Conservation (phyloP, 2,888 invertebrate genomes). For the Lobophora halterata region DNA sequence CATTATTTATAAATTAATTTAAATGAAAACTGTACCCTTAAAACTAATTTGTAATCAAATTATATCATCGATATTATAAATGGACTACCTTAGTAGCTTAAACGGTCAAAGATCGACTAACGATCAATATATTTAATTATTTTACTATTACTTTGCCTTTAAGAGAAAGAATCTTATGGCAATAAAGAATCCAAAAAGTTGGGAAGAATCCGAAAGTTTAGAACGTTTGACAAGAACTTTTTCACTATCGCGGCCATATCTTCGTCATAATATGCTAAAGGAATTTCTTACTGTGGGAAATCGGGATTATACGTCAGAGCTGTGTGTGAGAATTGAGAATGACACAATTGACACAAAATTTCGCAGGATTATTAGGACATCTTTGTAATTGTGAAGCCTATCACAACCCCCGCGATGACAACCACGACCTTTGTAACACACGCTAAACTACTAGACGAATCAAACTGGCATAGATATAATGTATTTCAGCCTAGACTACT, state of each 20-base stretch:
- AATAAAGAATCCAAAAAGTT: constrained; percentile 15
- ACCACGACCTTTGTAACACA: no score
- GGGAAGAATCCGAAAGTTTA: constrained; percentile 13
- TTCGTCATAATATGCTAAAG: constrained; percentile 15
- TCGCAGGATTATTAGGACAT: no score
- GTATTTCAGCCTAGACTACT: no score
- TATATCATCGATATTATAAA: constrained; percentile 3
- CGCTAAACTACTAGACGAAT: no score
- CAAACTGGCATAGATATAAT: no score
- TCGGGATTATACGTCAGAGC: neutral
- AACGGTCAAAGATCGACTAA: no score
- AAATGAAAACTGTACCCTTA: constrained; percentile 3
- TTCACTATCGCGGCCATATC: constrained; percentile 19
- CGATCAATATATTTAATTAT: neutral
- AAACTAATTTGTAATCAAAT: constrained; percentile 6
- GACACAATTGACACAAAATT: constrained; percentile 9
- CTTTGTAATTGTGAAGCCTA: no score
- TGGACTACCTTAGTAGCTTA: no score
- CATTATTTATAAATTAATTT: no score
- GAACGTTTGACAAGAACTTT: constrained; percentile 18
- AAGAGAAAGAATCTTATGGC: constrained; percentile 8
- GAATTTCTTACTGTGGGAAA: constrained; percentile 15
- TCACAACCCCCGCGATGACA: no score
- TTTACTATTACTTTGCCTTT: constrained; percentile 2
- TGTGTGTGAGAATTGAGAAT: constrained; percentile 12